These are phyloP conservation scores for Mus pahari DNA, from an alignment of 2,113 vertebrate species.

Conservation along the genomic window DNA sequence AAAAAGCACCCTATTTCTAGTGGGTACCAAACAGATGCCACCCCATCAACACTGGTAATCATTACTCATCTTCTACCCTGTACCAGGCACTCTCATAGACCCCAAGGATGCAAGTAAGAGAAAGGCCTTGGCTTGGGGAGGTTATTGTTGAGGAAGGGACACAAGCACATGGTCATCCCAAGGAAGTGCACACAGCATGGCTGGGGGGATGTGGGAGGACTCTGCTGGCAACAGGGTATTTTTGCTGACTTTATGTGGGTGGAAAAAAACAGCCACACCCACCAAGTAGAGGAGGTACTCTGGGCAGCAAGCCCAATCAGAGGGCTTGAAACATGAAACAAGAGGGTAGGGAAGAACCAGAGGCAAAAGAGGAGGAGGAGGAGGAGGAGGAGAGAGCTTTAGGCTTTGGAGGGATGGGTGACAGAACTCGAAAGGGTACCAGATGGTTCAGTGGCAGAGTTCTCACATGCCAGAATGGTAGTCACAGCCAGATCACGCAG, in stretches of 20 bases:
- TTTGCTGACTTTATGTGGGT: neutral
- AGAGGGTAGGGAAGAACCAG: neutral
- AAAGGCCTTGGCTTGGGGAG: neutral
- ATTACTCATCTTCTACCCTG: neutral
- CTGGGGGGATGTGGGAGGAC: neutral
- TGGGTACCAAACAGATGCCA: neutral
- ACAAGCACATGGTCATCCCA: neutral
- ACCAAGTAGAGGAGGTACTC: neutral
- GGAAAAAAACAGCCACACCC: neutral
- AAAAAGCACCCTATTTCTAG: neutral
- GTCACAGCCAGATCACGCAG: neutral
- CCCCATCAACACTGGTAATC: neutral
- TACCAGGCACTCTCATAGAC: neutral
- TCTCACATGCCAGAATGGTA: neutral
- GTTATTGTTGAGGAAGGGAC: neutral
- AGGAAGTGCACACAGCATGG: neutral
- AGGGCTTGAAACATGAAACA: neutral
- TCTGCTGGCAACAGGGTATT: neutral
- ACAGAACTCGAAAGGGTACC: neutral
- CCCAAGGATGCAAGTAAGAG: neutral
- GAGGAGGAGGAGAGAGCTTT: too few relatives aligned
- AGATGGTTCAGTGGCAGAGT: neutral
- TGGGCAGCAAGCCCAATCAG: neutral
- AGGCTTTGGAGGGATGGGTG: neutral
- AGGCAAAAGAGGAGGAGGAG: neutral